Evolutionary conservation across 2,888 invertebrate species (phyloP), one percentile per base, ranked within the genome.

Genomic region (Caenorhabditis angaria): DNA sequence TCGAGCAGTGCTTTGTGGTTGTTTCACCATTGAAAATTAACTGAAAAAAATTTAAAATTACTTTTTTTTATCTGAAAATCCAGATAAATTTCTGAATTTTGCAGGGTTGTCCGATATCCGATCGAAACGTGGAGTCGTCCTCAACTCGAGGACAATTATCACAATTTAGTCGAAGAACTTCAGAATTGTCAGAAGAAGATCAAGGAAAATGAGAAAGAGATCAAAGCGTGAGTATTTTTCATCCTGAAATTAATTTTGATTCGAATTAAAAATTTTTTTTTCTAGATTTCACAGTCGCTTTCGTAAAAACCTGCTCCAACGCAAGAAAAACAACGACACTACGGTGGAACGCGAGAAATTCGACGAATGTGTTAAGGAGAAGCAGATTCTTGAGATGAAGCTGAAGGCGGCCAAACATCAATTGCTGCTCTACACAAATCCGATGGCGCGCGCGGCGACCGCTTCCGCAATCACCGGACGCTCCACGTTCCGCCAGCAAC

Each of bases 121-220:
- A 78, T 85, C 20, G 85, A 85, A 62, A 82, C 68, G 28, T 85
- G 85, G 85, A 82, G 68, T 29, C 77, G 85, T 27, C 73, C 78
- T 35, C 82, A 85, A 60, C 67, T 85, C n/a, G 85, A 85, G 48
- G 85, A 85, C 56, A 72, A 76, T 28, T 85, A 78, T 61, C 83
- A 85, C 64, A 65, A 72, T 22, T 56, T 80, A 47, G 69, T 74
- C 32, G 72, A 63, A 28, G 68, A 78, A 24, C 61, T 77, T 41
- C 63, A 67, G 32, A 73, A 69, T 32, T 54, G 74, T 41, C 80
- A 80, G 55, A 80, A 82, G 65, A 77, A 76, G 50, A 75, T 79
- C 25, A 77, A 76, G 55, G 77, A 77, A 35, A 60, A 82, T 48
- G 82, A 85, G 58, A 83, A 81, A 65, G 69, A 82, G 55, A 55